Evolutionary conservation across 2,113 vertebrate genomes (phyloP).

Genomic region (Macquaria australasica): DNA sequence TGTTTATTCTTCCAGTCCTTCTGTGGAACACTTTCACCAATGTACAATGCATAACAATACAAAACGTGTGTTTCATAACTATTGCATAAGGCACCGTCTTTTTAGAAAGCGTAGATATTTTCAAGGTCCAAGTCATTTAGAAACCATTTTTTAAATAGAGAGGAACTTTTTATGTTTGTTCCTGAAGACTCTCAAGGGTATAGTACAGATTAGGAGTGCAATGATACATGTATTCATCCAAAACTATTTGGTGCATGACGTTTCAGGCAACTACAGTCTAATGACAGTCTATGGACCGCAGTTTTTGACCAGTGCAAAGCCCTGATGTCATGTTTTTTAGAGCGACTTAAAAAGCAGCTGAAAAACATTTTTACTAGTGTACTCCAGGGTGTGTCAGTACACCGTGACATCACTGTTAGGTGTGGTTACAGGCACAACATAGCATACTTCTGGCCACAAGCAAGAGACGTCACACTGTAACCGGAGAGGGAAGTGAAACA

Average conservation of each 20-base stretch:
- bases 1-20: conserved; percentile 35
- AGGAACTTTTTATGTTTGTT: background rate
- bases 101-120: background rate
- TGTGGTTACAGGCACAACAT: too few species aligned
- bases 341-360: too few species aligned
- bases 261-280: background rate
- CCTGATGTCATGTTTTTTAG: background rate
- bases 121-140: conserved; percentile 4
- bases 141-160: background rate
- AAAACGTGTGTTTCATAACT: background rate
- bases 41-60: background rate
- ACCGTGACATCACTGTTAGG: too few species aligned
- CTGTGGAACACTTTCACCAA: conserved; percentile 16
- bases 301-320: background rate
- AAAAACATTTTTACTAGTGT: too few species aligned
- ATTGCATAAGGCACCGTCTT: background rate
- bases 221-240: too few species aligned
- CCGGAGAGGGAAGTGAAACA: too few species aligned
- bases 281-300: background rate
- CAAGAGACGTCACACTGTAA: too few species aligned
- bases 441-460: too few species aligned
- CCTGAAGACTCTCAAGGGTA: background rate
- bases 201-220: background rate
- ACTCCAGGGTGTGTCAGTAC: too few species aligned
- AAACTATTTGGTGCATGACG: too few species aligned